Evolutionary conservation across 2,888 invertebrate species (phyloP).

Genomic region (Drosophila demipolita): DNA sequence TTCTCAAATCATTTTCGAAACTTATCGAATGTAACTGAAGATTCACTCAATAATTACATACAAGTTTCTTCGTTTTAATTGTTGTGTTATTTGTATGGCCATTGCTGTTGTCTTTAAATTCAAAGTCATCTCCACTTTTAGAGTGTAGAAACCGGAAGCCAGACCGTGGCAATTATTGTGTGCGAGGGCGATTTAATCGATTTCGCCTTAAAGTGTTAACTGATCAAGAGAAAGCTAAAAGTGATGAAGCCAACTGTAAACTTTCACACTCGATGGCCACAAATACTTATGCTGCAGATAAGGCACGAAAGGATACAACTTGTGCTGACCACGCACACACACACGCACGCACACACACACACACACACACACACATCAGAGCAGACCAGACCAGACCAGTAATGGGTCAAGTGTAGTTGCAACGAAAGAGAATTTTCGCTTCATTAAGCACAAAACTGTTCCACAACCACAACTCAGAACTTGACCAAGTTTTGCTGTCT

Average conservation of each 20-base stretch:
- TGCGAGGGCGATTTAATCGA: constrained; percentile 20
- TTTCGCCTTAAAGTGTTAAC: constrained; percentile 35
- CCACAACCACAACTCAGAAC: constrained; percentile 35
- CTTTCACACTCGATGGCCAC: constrained; percentile 59
- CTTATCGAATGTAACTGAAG: neutral
- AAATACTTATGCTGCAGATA: constrained; percentile 50
- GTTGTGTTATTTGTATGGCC: too few relatives aligned
- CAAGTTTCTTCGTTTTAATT: neutral
- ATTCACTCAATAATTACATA: neutral
- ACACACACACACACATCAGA: neutral
- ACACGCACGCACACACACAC: neutral
- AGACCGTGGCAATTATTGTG: neutral
- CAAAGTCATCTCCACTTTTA: neutral
- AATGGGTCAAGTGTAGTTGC: constrained; percentile 46
- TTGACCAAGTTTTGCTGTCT: constrained; percentile 39
- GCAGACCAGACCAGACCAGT: neutral
- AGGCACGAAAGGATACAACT: constrained; percentile 61
- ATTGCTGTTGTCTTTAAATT: too few relatives aligned
- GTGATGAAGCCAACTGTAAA: constrained; percentile 57
- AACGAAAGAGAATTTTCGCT: constrained; percentile 37
- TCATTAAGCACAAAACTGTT: constrained; percentile 61
- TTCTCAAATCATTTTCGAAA: neutral
- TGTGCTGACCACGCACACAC: constrained; percentile 41
- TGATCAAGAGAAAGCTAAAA: constrained; percentile 43
- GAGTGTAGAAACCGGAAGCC: neutral